A percentile compares a stretch with the other conserved stretches of the same genome.
Conservation (phyloP, 2,113 vertebrate species). For the Callospermophilus lateralis region DNA sequence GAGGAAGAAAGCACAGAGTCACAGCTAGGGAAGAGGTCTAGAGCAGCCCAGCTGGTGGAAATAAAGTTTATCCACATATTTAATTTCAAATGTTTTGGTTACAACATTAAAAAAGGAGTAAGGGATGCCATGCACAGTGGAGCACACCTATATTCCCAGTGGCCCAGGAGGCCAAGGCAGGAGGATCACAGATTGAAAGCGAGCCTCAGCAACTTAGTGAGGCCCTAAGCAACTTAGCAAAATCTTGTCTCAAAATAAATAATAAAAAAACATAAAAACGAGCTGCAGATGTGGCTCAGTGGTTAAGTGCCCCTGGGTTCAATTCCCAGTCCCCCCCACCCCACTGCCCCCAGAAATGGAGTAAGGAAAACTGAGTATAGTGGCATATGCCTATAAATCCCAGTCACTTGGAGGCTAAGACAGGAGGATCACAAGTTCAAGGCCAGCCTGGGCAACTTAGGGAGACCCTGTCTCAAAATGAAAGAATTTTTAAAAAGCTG, state of each 20-base stretch:
- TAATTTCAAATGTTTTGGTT: neutral
- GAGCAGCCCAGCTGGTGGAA: neutral
- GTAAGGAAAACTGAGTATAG: too few species aligned
- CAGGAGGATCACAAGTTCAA: too few species aligned
- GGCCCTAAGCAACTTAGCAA: neutral
- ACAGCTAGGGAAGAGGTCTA: neutral
- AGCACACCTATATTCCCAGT: neutral
- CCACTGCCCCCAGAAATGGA: too few species aligned
- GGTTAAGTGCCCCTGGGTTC: neutral
- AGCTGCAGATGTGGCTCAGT: neutral
- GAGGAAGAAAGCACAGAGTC: neutral
- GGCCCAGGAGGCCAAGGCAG: neutral
- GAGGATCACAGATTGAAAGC: neutral
- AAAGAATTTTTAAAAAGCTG: too few species aligned
- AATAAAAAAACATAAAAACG: too few species aligned
- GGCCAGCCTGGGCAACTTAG: too few species aligned
- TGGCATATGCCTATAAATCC: too few species aligned
- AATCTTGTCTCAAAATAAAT: neutral
- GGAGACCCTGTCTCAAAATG: too few species aligned
- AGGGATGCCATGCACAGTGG: too few species aligned
- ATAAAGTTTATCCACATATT: accelerated
- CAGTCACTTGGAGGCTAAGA: too few species aligned
- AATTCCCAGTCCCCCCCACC: too few species aligned
- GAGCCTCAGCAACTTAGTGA: neutral
- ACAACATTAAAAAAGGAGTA: neutral